Evolutionary conservation across 2,888 invertebrate genomes (phyloP).

Genomic region (Erynnis tages): DNA sequence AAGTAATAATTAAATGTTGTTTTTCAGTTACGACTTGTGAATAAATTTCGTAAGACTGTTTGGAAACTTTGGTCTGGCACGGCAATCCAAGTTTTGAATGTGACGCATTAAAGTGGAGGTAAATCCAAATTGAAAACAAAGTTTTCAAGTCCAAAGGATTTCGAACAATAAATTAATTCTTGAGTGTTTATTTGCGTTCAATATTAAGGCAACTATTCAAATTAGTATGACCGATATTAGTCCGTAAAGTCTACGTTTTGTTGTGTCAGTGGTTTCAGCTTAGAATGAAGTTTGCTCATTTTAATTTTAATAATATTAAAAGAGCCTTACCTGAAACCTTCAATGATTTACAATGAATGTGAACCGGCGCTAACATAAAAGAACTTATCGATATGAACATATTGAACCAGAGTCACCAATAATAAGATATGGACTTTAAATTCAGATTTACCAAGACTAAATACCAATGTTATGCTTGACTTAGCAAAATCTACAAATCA

Average conservation of each 20-base stretch:
- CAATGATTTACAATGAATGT: too few relatives aligned
- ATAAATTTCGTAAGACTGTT: slow-evolving; percentile 31
- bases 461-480: too few relatives aligned
- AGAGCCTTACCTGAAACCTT: too few relatives aligned
- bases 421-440: too few relatives aligned
- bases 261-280: too few relatives aligned
- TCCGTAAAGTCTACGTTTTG: background rate
- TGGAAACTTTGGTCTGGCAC: slow-evolving; percentile 21
- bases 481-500: too few relatives aligned
- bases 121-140: slow-evolving; percentile 24
- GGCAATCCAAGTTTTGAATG: slow-evolving; percentile 29
- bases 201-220: slow-evolving; percentile 3
- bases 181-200: slow-evolving; percentile 22
- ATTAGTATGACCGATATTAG: background rate
- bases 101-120: slow-evolving; percentile 31
- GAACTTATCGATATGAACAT: too few relatives aligned
- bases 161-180: slow-evolving; percentile 25
- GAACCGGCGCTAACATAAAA: too few relatives aligned
- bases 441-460: too few relatives aligned
- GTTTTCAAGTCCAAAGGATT: slow-evolving; percentile 18
- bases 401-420: too few relatives aligned
- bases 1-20: slow-evolving; percentile 40
- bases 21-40: slow-evolving; percentile 32
- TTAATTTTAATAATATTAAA: too few relatives aligned
- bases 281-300: too few relatives aligned